phyloP scores from a whole-genome alignment of 2,797 vertebrate species.

The Acanthurus leucopareius region DNA sequence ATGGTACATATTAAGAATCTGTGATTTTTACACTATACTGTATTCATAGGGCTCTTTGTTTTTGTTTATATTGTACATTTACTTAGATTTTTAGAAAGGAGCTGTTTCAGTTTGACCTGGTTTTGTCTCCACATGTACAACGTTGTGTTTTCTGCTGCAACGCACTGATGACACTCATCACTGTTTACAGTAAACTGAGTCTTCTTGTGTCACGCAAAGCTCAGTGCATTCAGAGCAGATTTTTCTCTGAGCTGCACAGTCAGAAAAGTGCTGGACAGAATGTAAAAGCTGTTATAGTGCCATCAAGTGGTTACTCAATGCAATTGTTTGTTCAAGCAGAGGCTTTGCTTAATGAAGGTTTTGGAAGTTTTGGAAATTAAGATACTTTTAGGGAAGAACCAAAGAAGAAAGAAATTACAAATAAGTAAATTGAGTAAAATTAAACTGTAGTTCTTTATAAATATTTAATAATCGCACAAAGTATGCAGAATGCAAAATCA shows the following conservation, averaged over 20 bases:
- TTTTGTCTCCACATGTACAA: too few relatives aligned
- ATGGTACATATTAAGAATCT: too few relatives aligned
- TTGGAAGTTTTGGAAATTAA: background rate
- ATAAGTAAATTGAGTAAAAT: background rate
- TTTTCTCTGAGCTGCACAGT: background rate
- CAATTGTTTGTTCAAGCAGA: background rate
- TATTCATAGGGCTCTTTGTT: too few relatives aligned
- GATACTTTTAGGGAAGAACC: background rate
- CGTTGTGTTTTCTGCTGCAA: too few relatives aligned
- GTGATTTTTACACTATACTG: too few relatives aligned
- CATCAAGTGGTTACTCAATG: slow-evolving; percentile 27
- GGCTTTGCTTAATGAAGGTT: background rate
- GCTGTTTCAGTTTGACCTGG: too few relatives aligned
- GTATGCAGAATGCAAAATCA: too few relatives aligned
- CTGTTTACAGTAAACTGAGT: background rate
- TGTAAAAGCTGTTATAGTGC: background rate
- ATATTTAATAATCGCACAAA: background rate
- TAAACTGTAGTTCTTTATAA: background rate
- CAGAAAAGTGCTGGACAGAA: background rate
- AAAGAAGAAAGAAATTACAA: background rate
- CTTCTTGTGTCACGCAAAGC: background rate
- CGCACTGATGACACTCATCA: background rate
- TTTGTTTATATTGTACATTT: too few relatives aligned
- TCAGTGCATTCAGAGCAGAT: too few relatives aligned
- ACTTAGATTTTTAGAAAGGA: too few relatives aligned